Evolutionary conservation across 2,888 invertebrate species (phyloP), one percentile per base, ranked within the genome.

Genomic region (Oxyscelio sp.): DNA sequence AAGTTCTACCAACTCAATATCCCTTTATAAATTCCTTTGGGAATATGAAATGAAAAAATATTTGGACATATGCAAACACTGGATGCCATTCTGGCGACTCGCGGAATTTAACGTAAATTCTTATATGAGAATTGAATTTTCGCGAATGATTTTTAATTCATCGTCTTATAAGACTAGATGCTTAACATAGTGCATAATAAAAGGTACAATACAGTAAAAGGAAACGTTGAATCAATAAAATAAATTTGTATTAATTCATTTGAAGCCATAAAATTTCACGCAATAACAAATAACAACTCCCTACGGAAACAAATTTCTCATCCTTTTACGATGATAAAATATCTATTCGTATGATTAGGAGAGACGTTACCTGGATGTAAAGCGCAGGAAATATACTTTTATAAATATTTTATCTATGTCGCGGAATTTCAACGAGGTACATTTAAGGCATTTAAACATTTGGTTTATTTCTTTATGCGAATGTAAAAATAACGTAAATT

Each of bases 361-460:
- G 19, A 13, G 22, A 34, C 31, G 19, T 63, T 63, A 63, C 31
- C 19, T 11, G 22, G 61, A 43, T 61, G 48, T 27, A 63, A 63
- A 63, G 63, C 45, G n/a, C n/a, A 27, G 21, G 34, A 15, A 48
- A 31, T 63, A 63, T 48, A 48, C 31, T 63, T 63, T 48, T 63
- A 43, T 63, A 63, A 48, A 48, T 63, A 63, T 63, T 48, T 48
- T 63, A 63, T 17, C 48, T 48, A 34, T 8, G 34, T 48, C 34
- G 48, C 50, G 15, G 21, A 31, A 22, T 65, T 65, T 65, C 65
- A 50, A 24, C 34, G 52, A 66, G 40, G 52, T 38, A 40, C 52
- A 52, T 66, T 52, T 52, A 52, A 52, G 50, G 34, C 65, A 65
- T 65, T 66, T 66, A 66, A n/a, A n/a, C 66, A 52, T 66, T 66